Evolutionary conservation across 2,888 invertebrate genomes (phyloP), one percentile per base, ranked within the genome.

Genomic region (Octodonta nipae): DNA sequence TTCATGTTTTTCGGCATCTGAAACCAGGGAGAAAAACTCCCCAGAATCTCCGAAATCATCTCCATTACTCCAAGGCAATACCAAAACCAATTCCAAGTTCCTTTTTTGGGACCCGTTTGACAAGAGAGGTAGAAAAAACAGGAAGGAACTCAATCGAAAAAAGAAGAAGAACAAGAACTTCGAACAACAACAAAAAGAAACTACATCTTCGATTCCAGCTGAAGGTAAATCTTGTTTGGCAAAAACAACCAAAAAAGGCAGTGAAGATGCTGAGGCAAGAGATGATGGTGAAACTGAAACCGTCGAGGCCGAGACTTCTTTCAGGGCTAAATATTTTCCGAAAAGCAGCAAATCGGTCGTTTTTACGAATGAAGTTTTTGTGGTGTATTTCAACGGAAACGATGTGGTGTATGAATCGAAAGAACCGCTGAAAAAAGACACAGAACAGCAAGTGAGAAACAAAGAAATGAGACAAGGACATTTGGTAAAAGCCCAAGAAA

Each of bases 361-460:
- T 29, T 65, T 65, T 47, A 61, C 60, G 4, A 55, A 58, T 32
- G 70, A 75, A 59, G 74, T 74, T 4, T 64, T 70, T 37, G 73
- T 75, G 16, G 69, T 75, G 20, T 73, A 74, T 51, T 74, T 73
- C 48, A 69, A 68, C n/a, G 71, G 70, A 1, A 71, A 73, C 44
- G 54, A 57, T 30, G 54, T 60, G 12, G 48, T 60, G 16, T 58
- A 51, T n/a, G 58, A 63, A 36, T 45, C 69, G 40, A 71, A 68
- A 13, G 74, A 75, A 50, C 70, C 72, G 0, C 58, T 75, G 7
- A 73, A 73, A 56, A 73, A 73, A 50, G 75, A 74, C 48, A 63
- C 69, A 25, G 75, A 75, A 42, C 75, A 75, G 42, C 74, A 74
- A 48, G 68, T 70, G 3, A 62, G 75, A 32, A 74, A 74, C 52